Percentiles rank a stretch among this genome's conserved stretches.
phyloP scores from a whole-genome alignment of 2,797 vertebrate genomes.

The Esox masquinongy region DNA sequence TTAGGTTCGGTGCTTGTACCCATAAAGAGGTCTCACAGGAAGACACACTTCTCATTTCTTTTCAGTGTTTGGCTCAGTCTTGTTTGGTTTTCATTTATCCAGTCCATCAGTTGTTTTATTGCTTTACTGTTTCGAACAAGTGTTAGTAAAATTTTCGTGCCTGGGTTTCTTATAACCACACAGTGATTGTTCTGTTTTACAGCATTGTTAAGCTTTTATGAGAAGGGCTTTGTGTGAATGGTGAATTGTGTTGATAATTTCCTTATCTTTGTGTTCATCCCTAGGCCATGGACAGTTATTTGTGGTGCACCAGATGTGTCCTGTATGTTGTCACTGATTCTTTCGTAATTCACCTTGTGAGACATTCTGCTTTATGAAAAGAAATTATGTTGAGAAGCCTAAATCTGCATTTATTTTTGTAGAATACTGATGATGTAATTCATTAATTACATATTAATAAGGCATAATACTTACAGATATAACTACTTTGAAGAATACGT shows the following conservation, averaged over 20 bases:
- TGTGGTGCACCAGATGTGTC: not conserved
- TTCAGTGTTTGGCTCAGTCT: not conserved
- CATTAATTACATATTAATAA: not conserved
- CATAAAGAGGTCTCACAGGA: not conserved
- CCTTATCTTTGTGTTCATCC: not conserved
- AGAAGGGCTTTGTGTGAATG: not conserved
- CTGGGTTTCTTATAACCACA: not conserved
- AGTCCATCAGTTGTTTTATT: not conserved
- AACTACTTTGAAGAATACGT: not conserved
- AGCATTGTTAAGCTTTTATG: not conserved
- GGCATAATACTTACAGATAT: not conserved
- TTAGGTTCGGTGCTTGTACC: not conserved
- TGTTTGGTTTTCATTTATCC: not conserved
- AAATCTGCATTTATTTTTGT: not conserved
- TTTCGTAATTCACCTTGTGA: not conserved
- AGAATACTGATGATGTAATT: not conserved
- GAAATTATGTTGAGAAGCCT: not conserved
- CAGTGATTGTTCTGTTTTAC: not conserved
- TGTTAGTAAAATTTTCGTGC: not conserved
- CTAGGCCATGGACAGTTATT: not conserved
- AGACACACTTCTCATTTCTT: not conserved
- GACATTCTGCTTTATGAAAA: not conserved
- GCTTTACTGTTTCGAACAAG: not conserved
- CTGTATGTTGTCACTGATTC: not conserved
- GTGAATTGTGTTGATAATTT: not conserved